Evolutionary conservation across 2,797 vertebrate genomes (phyloP).

Genomic region (Gobionotothen gibberifrons): DNA sequence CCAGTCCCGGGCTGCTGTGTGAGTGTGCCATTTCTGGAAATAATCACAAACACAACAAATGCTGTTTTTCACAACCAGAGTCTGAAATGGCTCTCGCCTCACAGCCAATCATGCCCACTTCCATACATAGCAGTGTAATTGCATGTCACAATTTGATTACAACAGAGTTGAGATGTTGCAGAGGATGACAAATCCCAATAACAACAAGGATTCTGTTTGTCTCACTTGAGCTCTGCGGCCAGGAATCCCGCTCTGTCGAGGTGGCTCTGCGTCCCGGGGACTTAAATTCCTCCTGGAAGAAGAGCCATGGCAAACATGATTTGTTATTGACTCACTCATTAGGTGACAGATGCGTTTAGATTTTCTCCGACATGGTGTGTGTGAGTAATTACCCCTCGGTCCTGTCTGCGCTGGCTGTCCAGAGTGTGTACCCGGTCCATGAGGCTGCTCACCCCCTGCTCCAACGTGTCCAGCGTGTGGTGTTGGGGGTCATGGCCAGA

Average conservation of each 20-base stretch:
- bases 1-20: conserved; percentile 92
- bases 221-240: conserved; percentile 96
- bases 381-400: conserved; percentile 70
- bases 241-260: conserved; percentile 92
- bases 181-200: conserved; percentile 57
- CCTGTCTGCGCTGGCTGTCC: conserved; percentile 87
- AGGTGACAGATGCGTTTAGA: conserved; percentile 32
- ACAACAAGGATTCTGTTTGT: conserved; percentile 61
- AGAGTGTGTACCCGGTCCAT: conserved; percentile 90
- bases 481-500: conserved; percentile 97
- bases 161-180: conserved; percentile 46
- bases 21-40: conserved; percentile 92
- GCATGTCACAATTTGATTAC: conserved; percentile 54
- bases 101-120: conserved; percentile 17
- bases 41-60: conserved; percentile 47
- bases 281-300: conserved; percentile 86
- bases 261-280: conserved; percentile 88
- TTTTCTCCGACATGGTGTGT: not conserved
- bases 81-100: conserved; percentile 32
- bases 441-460: conserved; percentile 94
- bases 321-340: conserved; percentile 30
- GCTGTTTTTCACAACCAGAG: conserved; percentile 34
- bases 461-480: conserved; percentile 98
- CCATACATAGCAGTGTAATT: conserved; percentile 26
- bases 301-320: conserved; percentile 33